Base-by-base conservation (phyloP, 2,797 vertebrate species). In the Garrulus glandarius region DNA sequence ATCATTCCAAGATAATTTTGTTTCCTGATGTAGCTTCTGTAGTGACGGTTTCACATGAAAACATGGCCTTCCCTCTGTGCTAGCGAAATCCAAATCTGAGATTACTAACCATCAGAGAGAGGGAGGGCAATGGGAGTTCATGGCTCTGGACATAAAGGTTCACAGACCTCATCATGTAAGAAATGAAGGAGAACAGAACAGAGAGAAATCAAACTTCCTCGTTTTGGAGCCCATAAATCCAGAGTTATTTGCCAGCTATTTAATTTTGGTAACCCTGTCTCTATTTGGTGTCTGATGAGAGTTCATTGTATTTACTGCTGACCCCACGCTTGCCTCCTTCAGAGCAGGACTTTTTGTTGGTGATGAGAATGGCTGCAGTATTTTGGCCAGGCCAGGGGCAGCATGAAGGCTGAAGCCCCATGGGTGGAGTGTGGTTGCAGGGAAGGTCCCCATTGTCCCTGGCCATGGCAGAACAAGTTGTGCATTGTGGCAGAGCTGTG, bases 371-470 rank as follows among this genome's bases (percentile, higher is more conserved):
- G 43, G 27, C 59, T 83, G 71, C 49, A 36, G 2, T 20, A 13
- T 49, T 75, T 64, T 34, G 32, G 32, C 23, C n/a, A 47, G 30
- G 21, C 36, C 68, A 44, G 79, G 3, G 3, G 30, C 30, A 76
- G 39, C 4, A 15, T 0, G 13, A 70, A 59, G 12, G 6, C 37
- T 29, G 24, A 39, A 12, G 21, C 3, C 15, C 13, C 53, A 7
- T 5, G 39, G 9, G 5, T 20, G n/a, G 13, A 47, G 10, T 0
- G 1, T 34, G 64, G 2, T 6, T n/a, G 75, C 61, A 78, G 57
- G 50, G 41, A 27, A 64, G 11, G 22, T 75, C 24, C 18, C 13
- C 1, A 0, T 2, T 26, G 52, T 3, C 39, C 19, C 23, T 36
- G 27, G 39, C 53, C 7, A 0, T 18, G 20, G 20, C 26, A 71